A percentile compares a stretch with the other conserved stretches of the same genome.
phyloP scores from a whole-genome alignment of 2,113 vertebrate genomes.

The Alouatta palliata region DNA sequence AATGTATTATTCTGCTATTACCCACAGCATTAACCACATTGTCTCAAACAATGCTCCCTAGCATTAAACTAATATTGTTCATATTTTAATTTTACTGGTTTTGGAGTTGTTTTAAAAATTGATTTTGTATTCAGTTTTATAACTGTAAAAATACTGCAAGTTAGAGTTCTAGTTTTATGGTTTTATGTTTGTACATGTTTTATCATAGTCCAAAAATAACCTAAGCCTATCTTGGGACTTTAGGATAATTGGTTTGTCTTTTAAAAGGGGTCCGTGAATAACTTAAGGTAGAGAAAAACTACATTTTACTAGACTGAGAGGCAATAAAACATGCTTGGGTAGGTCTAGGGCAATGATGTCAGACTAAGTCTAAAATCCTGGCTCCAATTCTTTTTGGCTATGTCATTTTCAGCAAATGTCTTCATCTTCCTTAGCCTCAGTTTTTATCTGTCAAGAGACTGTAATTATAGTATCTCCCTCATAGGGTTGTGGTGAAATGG shows the following conservation, averaged over 20 bases:
- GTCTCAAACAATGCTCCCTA: not conserved
- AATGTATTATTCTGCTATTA: not conserved
- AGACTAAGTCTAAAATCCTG: not conserved
- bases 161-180: not conserved
- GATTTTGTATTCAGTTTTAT: not conserved
- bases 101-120: not conserved
- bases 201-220: constrained; percentile 40
- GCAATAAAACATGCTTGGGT: not conserved
- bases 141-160: not conserved
- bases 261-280: not conserved
- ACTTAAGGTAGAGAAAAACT: not conserved
- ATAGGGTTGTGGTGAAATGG: not conserved
- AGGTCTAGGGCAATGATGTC: not conserved
- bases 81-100: not conserved
- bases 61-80: not conserved
- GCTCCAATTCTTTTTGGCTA: not conserved
- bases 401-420: not conserved
- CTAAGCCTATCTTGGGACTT: not conserved
- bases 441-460: not conserved
- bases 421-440: not conserved
- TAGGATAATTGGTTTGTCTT: not conserved
- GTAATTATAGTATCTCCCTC: not conserved
- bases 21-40: not conserved
- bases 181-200: not conserved
- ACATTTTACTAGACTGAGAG: not conserved